Conservation (phyloP, 2,797 vertebrate species). For the Perodicticus potto region DNA sequence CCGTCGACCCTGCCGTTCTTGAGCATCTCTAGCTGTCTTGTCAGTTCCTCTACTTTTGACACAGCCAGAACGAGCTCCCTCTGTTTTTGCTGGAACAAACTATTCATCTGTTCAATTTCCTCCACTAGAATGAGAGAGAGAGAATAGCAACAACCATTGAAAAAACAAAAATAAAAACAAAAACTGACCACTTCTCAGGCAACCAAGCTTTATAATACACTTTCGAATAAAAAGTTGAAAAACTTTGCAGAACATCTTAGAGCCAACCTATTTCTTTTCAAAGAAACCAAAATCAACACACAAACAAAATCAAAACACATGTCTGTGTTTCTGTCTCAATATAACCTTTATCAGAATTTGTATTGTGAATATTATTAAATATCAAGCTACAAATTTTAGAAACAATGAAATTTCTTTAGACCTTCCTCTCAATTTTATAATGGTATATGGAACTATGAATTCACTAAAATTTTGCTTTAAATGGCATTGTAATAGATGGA, state of each 20-base stretch:
- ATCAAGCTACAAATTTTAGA: background rate
- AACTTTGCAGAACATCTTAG: background rate
- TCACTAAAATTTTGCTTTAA: constrained; percentile 9
- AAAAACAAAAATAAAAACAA: constrained; percentile 70
- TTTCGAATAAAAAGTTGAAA: background rate
- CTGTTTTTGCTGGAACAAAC: constrained; percentile 97
- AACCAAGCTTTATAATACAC: background rate
- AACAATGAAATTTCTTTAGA: background rate
- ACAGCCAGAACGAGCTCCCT: constrained; percentile 94
- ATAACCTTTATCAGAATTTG: background rate
- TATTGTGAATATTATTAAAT: background rate
- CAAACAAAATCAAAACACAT: too few relatives aligned
- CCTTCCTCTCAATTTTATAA: background rate
- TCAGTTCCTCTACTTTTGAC: constrained; percentile 95
- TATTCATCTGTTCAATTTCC: constrained; percentile 97
- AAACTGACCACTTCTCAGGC: constrained; percentile 77
- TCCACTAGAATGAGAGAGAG: constrained; percentile 90
- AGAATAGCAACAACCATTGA: constrained; percentile 79
- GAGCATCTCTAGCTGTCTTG: constrained; percentile 94
- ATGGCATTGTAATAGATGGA: background rate
- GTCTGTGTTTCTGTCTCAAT: background rate
- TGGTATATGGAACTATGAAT: background rate
- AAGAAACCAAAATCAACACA: constrained; percentile 47
- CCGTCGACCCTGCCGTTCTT: constrained; percentile 92
- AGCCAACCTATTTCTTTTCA: constrained; percentile 35